Conservation (phyloP, 2,888 invertebrate genomes). For the Drosophila buzzatii region DNA sequence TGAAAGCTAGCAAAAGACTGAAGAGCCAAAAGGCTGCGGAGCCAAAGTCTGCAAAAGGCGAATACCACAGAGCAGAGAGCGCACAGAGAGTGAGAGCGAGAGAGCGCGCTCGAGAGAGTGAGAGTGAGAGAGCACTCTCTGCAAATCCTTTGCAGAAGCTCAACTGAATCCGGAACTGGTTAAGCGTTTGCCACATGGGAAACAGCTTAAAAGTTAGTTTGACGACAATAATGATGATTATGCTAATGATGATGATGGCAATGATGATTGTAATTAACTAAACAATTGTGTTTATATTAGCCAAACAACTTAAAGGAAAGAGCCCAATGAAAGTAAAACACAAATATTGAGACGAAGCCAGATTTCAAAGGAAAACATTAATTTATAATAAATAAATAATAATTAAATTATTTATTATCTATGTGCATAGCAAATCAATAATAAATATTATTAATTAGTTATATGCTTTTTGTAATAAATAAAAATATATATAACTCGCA, state of each 20-base stretch:
- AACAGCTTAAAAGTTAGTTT: constrained; percentile 13
- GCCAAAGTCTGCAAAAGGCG: constrained; percentile 18
- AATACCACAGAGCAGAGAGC: constrained; percentile 4
- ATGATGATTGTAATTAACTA: background rate
- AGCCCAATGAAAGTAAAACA: background rate
- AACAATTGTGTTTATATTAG: background rate
- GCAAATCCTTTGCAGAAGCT: constrained; percentile 40
- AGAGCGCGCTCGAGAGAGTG: constrained; percentile 8
- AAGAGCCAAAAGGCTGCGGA: constrained; percentile 39
- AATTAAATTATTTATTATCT: no score
- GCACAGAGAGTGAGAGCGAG: background rate
- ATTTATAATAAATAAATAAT: no score
- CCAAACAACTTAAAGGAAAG: background rate
- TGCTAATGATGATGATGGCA: background rate
- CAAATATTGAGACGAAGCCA: background rate
- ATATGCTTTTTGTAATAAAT: no score
- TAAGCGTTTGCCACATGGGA: constrained; percentile 35
- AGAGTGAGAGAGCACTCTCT: constrained; percentile 2
- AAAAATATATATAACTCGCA: no score
- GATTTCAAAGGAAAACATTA: background rate
- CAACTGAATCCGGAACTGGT: constrained; percentile 58
- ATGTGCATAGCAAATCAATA: background rate
- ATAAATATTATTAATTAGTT: no score
- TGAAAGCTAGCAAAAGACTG: constrained; percentile 76
- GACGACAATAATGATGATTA: background rate